These are phyloP conservation scores for Macrophya alboannulata DNA, from an alignment of 2,888 invertebrate genomes.

Conservation along the genomic window DNA sequence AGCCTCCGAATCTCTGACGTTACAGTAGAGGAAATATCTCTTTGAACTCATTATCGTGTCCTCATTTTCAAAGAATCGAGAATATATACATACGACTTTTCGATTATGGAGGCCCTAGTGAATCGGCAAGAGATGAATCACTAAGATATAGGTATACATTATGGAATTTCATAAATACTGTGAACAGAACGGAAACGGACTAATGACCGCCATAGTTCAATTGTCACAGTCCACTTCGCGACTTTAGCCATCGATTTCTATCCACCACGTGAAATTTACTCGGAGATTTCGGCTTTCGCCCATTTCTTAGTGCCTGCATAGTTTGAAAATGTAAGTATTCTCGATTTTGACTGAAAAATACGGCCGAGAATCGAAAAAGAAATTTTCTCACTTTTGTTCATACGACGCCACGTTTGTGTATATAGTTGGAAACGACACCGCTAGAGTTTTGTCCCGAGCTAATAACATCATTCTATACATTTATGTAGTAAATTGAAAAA, in stretches of 20 bases:
- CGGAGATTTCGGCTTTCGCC: background rate
- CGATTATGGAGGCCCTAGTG: background rate
- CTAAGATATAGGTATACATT: too few relatives aligned
- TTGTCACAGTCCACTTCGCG: background rate
- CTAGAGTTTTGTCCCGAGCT: background rate
- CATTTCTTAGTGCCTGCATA: background rate
- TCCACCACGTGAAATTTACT: background rate
- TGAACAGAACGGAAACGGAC: background rate
- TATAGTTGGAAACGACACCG: background rate
- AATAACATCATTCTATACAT: background rate
- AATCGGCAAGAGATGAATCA: background rate
- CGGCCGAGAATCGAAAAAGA: background rate
- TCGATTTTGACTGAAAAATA: background rate
- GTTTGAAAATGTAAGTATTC: background rate
- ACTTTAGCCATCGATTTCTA: background rate
- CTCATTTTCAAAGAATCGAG: background rate
- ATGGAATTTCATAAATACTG: background rate
- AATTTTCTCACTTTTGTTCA: background rate
- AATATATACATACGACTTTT: background rate
- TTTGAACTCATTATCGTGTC: background rate
- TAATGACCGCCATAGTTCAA: background rate
- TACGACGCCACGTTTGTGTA: background rate
- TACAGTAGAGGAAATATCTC: background rate
- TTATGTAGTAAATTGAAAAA: background rate
- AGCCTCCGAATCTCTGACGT: background rate